Evolutionary conservation across 2,888 invertebrate genomes (phyloP).

Genomic region (Acholoe squamosa): DNA sequence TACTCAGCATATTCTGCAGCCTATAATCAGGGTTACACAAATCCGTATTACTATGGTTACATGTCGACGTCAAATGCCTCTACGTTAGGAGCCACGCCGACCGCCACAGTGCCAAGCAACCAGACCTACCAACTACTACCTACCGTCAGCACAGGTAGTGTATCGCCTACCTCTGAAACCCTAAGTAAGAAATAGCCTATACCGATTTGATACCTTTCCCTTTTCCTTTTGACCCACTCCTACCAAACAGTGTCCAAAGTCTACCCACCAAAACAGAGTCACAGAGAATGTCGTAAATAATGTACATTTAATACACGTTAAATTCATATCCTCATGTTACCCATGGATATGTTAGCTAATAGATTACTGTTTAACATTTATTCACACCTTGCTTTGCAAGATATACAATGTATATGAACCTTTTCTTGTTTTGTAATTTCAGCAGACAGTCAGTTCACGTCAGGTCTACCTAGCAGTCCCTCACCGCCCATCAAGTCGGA

Average conservation of each 20-base stretch:
- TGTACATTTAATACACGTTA: too few relatives aligned
- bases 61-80: constrained; percentile 66
- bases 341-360: too few relatives aligned
- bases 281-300: too few relatives aligned
- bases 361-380: too few relatives aligned
- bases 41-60: constrained; percentile 72
- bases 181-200: neutral
- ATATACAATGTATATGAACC: too few relatives aligned
- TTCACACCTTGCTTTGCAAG: too few relatives aligned
- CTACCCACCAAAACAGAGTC: too few relatives aligned
- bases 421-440: constrained; percentile 32
- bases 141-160: constrained; percentile 71
- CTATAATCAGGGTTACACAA: constrained; percentile 71
- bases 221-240: neutral
- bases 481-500: constrained; percentile 71
- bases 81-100: constrained; percentile 63
- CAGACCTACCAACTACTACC: constrained; percentile 80
- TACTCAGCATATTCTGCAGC: constrained; percentile 68
- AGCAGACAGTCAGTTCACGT: constrained; percentile 70
- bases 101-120: constrained; percentile 76
- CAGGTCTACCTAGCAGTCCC: constrained; percentile 70
- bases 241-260: neutral
- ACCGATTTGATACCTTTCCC: too few relatives aligned
- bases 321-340: too few relatives aligned
- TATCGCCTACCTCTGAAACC: constrained; percentile 16